Percentiles rank a stretch among this genome's conserved stretches.
phyloP scores from a whole-genome alignment of 2,797 vertebrate species.

The Australoheros facetus region DNA sequence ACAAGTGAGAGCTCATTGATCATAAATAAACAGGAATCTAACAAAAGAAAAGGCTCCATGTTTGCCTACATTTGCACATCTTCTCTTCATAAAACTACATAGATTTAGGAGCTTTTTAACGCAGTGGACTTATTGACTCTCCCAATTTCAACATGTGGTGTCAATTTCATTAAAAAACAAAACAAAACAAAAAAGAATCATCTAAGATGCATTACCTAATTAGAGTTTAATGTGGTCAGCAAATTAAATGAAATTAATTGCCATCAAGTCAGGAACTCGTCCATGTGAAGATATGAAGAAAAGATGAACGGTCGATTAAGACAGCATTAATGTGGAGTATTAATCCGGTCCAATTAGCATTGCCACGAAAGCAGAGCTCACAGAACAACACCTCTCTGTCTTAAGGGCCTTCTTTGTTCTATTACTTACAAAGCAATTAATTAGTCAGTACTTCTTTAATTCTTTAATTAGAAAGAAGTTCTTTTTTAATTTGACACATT shows the following conservation, averaged over 20 bases:
- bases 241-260: constrained; percentile 43
- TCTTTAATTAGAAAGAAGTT: constrained; percentile 64
- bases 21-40: constrained; percentile 22
- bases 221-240: constrained; percentile 22
- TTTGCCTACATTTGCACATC: not conserved
- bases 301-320: constrained; percentile 51
- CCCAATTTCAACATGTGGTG: not conserved
- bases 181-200: not conserved
- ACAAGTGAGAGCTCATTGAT: constrained; percentile 11
- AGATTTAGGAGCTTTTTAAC: not conserved
- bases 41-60: not conserved
- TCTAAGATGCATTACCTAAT: constrained; percentile 25
- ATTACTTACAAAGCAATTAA: constrained; percentile 66
- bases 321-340: constrained; percentile 56
- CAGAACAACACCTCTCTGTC: constrained; percentile 50
- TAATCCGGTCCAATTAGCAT: constrained; percentile 71
- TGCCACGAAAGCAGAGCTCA: constrained; percentile 44
- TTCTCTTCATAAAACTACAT: not conserved
- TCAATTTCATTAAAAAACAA: not conserved
- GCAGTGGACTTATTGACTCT: rapidly evolving
- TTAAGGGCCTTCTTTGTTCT: constrained; percentile 53
- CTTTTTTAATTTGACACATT: constrained; percentile 65
- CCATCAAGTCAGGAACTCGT: constrained; percentile 26
- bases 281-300: constrained; percentile 41
- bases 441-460: constrained; percentile 63